Conservation (phyloP, 2,113 vertebrate genomes). For the Hippocampus zosterae region DNA sequence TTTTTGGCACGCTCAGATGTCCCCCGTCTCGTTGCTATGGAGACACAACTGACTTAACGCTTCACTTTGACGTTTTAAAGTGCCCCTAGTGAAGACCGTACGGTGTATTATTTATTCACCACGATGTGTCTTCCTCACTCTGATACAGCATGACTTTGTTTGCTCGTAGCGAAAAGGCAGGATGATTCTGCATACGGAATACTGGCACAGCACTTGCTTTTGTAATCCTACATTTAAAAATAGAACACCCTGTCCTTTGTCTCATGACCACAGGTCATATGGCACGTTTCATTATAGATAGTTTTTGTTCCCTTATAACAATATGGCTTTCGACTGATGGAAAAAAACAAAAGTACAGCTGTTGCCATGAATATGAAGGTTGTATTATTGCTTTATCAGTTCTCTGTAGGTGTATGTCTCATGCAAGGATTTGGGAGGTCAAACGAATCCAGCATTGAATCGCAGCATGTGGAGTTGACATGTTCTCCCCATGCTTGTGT, state of each 20-base stretch:
- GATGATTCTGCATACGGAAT: slow-evolving; percentile 11
- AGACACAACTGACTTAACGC: slow-evolving; percentile 63
- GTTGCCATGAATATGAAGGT: not conserved
- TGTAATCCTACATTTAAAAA: slow-evolving; percentile 31
- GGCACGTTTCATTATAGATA: slow-evolving; percentile 34
- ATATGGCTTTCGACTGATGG: not conserved
- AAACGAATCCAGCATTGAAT: too few relatives aligned
- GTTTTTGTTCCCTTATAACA: not conserved
- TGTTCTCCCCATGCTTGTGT: too few relatives aligned
- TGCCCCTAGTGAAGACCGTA: slow-evolving; percentile 15
- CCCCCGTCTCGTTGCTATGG: slow-evolving; percentile 68
- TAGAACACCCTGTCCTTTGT: slow-evolving; percentile 43
- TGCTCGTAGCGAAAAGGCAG: slow-evolving; percentile 1
- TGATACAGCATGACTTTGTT: not conserved
- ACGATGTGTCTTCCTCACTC: slow-evolving; percentile 3
- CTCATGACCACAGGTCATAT: slow-evolving; percentile 34
- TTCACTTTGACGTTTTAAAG: slow-evolving; percentile 56
- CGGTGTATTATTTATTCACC: slow-evolving; percentile 23
- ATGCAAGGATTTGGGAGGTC: not conserved
- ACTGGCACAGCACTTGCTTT: slow-evolving; percentile 28
- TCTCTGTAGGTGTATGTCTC: not conserved
- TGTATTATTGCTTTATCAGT: not conserved
- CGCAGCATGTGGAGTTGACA: too few relatives aligned
- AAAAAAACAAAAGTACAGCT: not conserved
- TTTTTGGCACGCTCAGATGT: slow-evolving; percentile 47